Evolutionary conservation across 2,888 invertebrate genomes (phyloP), one percentile per base, ranked within the genome.

Genomic region (Capitulum mitella): DNA sequence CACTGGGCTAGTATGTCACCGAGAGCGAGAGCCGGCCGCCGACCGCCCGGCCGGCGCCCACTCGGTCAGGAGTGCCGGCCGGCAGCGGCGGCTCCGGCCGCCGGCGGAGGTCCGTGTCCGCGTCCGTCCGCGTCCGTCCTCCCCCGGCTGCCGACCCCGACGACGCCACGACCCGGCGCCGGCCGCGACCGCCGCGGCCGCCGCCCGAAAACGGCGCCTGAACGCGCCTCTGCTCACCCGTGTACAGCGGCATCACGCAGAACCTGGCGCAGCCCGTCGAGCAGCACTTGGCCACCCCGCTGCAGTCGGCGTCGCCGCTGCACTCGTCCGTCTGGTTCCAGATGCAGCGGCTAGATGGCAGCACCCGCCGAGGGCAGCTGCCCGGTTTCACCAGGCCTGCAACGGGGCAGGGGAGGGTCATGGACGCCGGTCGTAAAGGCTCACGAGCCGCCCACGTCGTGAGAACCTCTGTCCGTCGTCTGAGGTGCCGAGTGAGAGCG

Each of bases 261-360:
- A 85, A 85, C 32, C 82, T 81, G 16, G 91, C 92, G 83, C 92
- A 92, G 0, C 90, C 88, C 32, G 91, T 91, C 79, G 86, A 87
- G 85, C 92, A 92, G 85, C 92, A 92, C 79, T 90, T 88, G 82
- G 90, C 89, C 77, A 89, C 87, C 5, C 83, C 83, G 84, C 87
- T 80, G 70, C 82, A 82, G 37, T 80, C 80, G 6, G 54, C 29
- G 79, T 82, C 82, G 6, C 32, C 34, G 43, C n/a, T 16, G 51
- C 82, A 82, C 76, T 80, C 80, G 54, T 80, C 79, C 32, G 51
- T 64, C 40, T 79, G 79, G 74, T 79, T 80, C 29, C 78, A 80
- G 12, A 80, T 79, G 58, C 81, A 80, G 46, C 80, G 78, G 26
- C 78, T 75, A 14, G 80, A 34, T n/a, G 80, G 78, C 74, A 81